phyloP scores from a whole-genome alignment of 2,888 invertebrate species.

The Plemyria rubiginata region DNA sequence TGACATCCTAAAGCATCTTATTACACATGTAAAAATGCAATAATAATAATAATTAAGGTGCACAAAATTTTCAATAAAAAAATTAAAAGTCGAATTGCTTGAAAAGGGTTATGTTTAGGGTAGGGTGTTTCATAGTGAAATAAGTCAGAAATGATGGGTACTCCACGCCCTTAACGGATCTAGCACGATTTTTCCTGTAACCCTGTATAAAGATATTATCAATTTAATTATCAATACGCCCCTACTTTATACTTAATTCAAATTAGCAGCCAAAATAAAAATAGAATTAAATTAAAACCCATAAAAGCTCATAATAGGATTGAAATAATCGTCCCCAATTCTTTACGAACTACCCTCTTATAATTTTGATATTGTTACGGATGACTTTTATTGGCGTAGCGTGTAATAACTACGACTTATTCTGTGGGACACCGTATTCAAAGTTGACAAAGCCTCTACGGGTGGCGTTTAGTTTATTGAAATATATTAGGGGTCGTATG shows the following conservation, averaged over 20 bases:
- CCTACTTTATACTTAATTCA: constrained; percentile 1
- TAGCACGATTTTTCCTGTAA: no score
- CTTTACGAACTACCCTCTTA: constrained; percentile 42
- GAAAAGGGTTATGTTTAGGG: no score
- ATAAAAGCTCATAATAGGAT: constrained; percentile 38
- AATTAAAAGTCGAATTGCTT: no score
- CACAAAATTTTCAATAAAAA: no score
- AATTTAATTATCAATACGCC: no score
- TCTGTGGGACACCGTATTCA: constrained; percentile 34
- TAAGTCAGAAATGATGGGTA: no score
- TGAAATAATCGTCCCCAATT: constrained; percentile 37
- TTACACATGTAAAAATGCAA: no score
- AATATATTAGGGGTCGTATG: constrained; percentile 38
- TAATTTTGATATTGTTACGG: constrained; percentile 43
- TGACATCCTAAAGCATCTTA: no score
- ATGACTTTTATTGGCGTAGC: constrained; percentile 44
- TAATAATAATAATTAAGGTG: no score
- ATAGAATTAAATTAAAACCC: constrained; percentile 22
- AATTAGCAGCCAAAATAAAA: constrained; percentile 19
- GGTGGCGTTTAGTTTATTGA: constrained; percentile 41
- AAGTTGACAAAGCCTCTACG: constrained; percentile 43
- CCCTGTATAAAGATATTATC: no score
- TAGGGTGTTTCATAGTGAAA: no score
- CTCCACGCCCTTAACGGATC: no score
- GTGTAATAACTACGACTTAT: constrained; percentile 3